Conservation (phyloP, 2,888 invertebrate genomes). For the Acleris holmiana region DNA sequence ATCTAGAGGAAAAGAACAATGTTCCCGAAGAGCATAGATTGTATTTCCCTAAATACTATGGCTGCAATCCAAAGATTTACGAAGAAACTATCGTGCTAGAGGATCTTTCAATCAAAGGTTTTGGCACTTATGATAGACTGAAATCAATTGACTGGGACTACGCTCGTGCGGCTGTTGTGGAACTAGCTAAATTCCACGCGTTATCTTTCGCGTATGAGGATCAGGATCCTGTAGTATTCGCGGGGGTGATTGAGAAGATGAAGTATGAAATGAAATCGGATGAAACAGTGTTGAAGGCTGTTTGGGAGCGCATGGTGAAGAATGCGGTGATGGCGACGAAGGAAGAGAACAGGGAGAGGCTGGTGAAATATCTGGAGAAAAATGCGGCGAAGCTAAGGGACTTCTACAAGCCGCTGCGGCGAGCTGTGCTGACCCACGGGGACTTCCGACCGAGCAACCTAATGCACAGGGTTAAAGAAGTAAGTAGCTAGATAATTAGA, state of each 20-base stretch:
- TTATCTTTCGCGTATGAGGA: slow-evolving; percentile 56
- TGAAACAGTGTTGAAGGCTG: slow-evolving; percentile 32
- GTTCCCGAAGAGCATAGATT: slow-evolving; percentile 52
- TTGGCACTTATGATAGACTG: slow-evolving; percentile 54
- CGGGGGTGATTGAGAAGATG: slow-evolving; percentile 42
- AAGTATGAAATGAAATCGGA: slow-evolving; percentile 39
- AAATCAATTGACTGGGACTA: slow-evolving; percentile 62
- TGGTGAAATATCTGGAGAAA: slow-evolving; percentile 44
- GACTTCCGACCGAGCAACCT: slow-evolving; percentile 63
- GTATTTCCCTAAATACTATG: slow-evolving; percentile 56
- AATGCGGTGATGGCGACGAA: slow-evolving; percentile 42
- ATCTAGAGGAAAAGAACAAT: slow-evolving; percentile 50
- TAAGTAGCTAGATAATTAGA: slow-evolving; percentile 7
- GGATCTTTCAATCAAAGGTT: slow-evolving; percentile 58
- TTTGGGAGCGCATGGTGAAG: slow-evolving; percentile 34
- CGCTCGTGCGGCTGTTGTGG: slow-evolving; percentile 52
- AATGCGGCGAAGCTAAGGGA: slow-evolving; percentile 36
- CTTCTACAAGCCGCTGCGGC: slow-evolving; percentile 43
- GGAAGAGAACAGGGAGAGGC: slow-evolving; percentile 48
- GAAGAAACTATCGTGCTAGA: slow-evolving; percentile 65
- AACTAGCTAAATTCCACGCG: slow-evolving; percentile 70
- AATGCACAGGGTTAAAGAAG: slow-evolving; percentile 17
- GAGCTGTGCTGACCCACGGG: slow-evolving; percentile 55
- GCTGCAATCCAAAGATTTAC: slow-evolving; percentile 43
- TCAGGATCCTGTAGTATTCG: slow-evolving; percentile 57